Conservation (phyloP, 2,113 vertebrate species). For the Antechinus flavipes region DNA sequence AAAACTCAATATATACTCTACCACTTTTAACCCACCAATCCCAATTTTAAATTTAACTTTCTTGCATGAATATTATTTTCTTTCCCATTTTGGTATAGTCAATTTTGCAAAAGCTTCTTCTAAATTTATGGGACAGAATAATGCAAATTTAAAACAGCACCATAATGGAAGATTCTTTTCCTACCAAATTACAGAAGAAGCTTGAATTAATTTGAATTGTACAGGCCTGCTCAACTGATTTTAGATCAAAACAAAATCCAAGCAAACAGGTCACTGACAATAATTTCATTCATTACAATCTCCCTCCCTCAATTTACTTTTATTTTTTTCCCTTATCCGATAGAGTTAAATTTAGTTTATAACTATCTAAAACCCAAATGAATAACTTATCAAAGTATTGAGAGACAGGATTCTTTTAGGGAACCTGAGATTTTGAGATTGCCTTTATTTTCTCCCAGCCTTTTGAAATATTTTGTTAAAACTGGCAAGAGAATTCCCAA, state of each 20-base stretch:
- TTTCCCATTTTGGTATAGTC: slow-evolving; percentile 74
- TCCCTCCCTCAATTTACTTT: slow-evolving; percentile 82
- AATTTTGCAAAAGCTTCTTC: slow-evolving; percentile 74
- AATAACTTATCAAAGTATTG: slow-evolving; percentile 74
- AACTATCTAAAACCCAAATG: slow-evolving; percentile 66
- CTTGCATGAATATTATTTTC: slow-evolving; percentile 79
- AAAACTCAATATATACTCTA: slow-evolving; percentile 24
- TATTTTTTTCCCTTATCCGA: slow-evolving; percentile 74
- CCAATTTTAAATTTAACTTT: slow-evolving; percentile 68
- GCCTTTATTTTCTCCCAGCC: slow-evolving; percentile 74
- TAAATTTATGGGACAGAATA: slow-evolving; percentile 80
- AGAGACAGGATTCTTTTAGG: slow-evolving; percentile 66
- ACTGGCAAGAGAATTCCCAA: slow-evolving; percentile 80
- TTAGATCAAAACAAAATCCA: slow-evolving; percentile 79
- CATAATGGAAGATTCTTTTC: slow-evolving; percentile 77
- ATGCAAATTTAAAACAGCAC: slow-evolving; percentile 84
- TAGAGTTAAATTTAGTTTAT: slow-evolving; percentile 74
- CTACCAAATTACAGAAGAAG: slow-evolving; percentile 77
- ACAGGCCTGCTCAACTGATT: slow-evolving; percentile 81
- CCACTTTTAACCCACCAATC: not conserved
- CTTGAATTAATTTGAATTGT: slow-evolving; percentile 81
- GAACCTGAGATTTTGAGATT: slow-evolving; percentile 77
- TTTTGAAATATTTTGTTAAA: slow-evolving; percentile 74
- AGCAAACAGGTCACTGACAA: slow-evolving; percentile 74
- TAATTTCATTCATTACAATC: slow-evolving; percentile 83